These are phyloP conservation scores for Bursaphelenchus mucronatus DNA, from an alignment of 1,140 invertebrate genomes.

Conservation along the genomic window DNA sequence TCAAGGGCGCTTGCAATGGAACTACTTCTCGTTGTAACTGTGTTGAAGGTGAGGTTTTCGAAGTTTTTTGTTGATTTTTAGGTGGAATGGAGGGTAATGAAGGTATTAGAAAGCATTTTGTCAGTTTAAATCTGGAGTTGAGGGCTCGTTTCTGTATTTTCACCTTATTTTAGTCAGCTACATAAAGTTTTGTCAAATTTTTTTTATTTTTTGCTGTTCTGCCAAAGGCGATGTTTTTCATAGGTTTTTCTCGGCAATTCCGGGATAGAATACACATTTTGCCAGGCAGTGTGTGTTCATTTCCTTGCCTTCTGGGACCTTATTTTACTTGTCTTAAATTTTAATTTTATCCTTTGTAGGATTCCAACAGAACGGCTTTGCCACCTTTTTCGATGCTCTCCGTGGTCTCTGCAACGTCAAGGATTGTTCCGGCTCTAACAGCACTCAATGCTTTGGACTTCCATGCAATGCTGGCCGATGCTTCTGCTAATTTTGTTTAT, in stretches of 20 bases:
- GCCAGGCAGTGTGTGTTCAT: too few species aligned
- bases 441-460: constrained; percentile 14
- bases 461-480: constrained; percentile 24
- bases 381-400: constrained; percentile 20
- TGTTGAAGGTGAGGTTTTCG: constrained; percentile 13
- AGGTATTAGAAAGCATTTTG: too few species aligned
- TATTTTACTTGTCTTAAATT: background rate
- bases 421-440: background rate
- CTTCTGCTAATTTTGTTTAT: constrained; percentile 4
- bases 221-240: too few species aligned
- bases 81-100: too few species aligned
- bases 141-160: too few species aligned
- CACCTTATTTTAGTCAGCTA: too few species aligned
- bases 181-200: too few species aligned
- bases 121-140: too few species aligned
- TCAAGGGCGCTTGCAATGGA: constrained; percentile 15
- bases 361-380: constrained; percentile 10
- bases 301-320: background rate
- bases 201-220: too few species aligned
- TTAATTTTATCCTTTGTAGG: constrained; percentile 11
- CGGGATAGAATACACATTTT: too few species aligned
- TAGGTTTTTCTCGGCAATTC: too few species aligned
- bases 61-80: too few species aligned
- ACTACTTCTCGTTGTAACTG: constrained; percentile 14
- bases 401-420: constrained; percentile 25